A percentile compares a stretch with the other conserved stretches of the same genome.
These are phyloP conservation scores for Fregetta grallaria DNA, from an alignment of 2,113 vertebrate genomes.

Conservation along the genomic window DNA sequence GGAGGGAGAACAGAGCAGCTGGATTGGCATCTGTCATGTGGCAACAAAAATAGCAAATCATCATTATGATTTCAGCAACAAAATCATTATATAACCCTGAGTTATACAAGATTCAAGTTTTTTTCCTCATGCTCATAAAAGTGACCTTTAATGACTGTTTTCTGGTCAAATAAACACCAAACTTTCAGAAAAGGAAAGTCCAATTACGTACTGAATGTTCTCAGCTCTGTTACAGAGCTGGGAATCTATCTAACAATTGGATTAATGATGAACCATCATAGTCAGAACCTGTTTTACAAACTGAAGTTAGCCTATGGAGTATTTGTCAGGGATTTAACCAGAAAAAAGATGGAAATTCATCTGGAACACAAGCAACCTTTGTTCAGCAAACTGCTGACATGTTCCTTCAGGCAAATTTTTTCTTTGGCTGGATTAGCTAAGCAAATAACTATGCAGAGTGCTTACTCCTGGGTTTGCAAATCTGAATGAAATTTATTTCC, in stretches of 20 bases:
- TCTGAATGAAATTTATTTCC: neutral
- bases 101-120: neutral
- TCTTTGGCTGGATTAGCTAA: neutral
- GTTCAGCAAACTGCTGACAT: neutral
- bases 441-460: neutral
- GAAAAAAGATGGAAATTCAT: neutral
- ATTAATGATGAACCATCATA: neutral
- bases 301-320: neutral
- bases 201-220: neutral
- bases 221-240: neutral
- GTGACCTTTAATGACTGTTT: conserved; percentile 2
- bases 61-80: neutral
- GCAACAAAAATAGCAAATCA: neutral
- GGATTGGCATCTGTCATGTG: neutral
- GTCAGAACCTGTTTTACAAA: neutral
- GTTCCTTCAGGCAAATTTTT: conserved; percentile 17
- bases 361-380: neutral
- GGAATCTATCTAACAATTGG: neutral
- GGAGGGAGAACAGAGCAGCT: neutral
- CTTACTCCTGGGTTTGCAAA: neutral
- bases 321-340: conserved; percentile 13
- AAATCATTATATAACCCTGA: neutral
- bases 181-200: neutral
- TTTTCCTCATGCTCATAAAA: neutral
- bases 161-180: neutral